Percentiles rank a stretch among this genome's conserved stretches.
phyloP scores from a whole-genome alignment of 1,140 invertebrate genomes.

The Procambarus virginalis region DNA sequence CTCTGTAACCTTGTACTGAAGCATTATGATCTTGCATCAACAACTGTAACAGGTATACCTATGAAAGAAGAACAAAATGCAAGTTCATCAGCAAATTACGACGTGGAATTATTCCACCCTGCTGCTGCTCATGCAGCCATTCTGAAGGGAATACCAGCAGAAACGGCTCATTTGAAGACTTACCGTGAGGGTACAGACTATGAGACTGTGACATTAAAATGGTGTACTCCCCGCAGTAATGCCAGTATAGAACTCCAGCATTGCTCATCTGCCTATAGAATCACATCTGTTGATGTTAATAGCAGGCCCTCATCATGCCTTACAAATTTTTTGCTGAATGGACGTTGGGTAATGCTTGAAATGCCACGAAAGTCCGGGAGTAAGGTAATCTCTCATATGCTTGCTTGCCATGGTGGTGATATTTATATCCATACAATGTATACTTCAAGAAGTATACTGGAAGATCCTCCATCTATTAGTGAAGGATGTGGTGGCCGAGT shows the following conservation, averaged over 20 bases:
- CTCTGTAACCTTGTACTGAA: conserved; percentile 79
- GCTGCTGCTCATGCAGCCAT: conserved; percentile 87
- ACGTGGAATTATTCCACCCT: conserved; percentile 96
- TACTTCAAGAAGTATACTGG: conserved; percentile 88
- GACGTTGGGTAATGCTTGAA: conserved; percentile 94
- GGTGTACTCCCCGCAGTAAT: conserved; percentile 93
- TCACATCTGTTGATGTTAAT: conserved; percentile 97
- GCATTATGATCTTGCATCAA: conserved; percentile 94
- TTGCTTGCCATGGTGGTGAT: conserved; percentile 95
- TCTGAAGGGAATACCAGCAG: conserved; percentile 75
- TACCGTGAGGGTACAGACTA: conserved; percentile 82
- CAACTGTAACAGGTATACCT: conserved; percentile 97
- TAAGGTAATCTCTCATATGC: conserved; percentile 92
- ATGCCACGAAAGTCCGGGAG: conserved; percentile 81
- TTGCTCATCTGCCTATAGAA: conserved; percentile 88
- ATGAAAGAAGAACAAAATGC: conserved; percentile 99
- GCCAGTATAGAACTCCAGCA: conserved; percentile 85
- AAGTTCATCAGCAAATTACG: conserved; percentile 97
- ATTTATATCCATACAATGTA: conserved; percentile 95
- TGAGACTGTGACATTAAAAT: conserved; percentile 90
- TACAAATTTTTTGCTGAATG: conserved; percentile 96
- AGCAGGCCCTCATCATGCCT: conserved; percentile 94
- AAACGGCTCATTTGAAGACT: conserved; percentile 75
- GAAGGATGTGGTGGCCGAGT: conserved; percentile 94
- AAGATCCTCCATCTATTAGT: conserved; percentile 95